Evolutionary conservation across 2,888 invertebrate species (phyloP), one percentile per base, ranked within the genome.

Genomic region (Oxyscelio sp.): DNA sequence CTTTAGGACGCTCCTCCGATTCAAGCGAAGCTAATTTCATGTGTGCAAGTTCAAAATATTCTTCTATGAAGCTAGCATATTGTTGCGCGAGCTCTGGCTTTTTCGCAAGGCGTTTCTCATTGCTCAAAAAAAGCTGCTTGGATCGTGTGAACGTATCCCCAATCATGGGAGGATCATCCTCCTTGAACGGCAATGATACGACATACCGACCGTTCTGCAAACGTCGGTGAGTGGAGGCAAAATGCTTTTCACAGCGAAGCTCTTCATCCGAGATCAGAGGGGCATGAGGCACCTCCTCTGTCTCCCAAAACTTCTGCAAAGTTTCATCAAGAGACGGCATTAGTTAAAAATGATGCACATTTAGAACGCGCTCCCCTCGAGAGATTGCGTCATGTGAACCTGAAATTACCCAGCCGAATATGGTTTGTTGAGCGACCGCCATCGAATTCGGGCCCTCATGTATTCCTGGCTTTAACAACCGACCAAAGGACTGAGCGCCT

Each of bases 181-280:
- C 4, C 1, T 17, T 21, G 24, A 63, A 63, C 1, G 63, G 63
- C 15, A 63, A n/a, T 1, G 43, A 22, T 0, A 63, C 63, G 0
- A 45, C 27, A 27, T 45, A 63, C 1, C 31, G 43, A 2, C 63
- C 63, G 17, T 63, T 17, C 1, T 24, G 13, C n/a, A 8, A 3
- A 2, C 63, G 45, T 9, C 31, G 8, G 9, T 61, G 61, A 2
- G 61, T 61, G 6, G 17, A n/a, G 0, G 13, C n/a, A 9, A 45
- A 63, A 17, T 63, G 63, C 6, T 17, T 3, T 22, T 63, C 63
- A 17, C 63, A 63, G 2, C 31, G 31, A 3, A 27, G 8, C 9
- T 63, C 45, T 11, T 2, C 31, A 0, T 24, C 4, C 0, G 45
- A 15, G 2, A 13, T 2, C 2, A 27, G 0, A 3, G 40, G 31